phyloP scores from a whole-genome alignment of 2,888 invertebrate genomes.

The Sycophila texana region DNA sequence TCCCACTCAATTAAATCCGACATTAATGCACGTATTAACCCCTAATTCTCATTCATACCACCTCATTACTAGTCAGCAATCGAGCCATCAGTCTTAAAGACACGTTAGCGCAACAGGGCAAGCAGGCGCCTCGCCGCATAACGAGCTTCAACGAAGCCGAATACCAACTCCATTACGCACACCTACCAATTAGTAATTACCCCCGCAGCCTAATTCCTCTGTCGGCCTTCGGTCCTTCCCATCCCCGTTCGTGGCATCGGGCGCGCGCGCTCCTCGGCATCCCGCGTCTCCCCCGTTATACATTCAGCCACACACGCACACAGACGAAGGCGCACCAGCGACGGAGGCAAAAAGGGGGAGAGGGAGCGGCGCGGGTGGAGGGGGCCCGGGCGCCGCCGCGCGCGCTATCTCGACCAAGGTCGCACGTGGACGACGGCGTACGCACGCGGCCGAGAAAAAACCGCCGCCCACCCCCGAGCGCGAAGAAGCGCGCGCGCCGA shows the following conservation, averaged over 20 bases:
- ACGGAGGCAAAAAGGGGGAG: neutral
- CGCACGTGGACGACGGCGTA: constrained; percentile 48
- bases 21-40: too few relatives aligned
- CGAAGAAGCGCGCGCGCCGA: neutral
- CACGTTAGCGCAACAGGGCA: too few relatives aligned
- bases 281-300: too few relatives aligned
- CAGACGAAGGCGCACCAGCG: neutral
- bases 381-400: constrained; percentile 1
- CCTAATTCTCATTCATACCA: too few relatives aligned
- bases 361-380: neutral
- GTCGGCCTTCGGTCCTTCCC: neutral
- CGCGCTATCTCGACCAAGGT: constrained; percentile 44
- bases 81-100: too few relatives aligned
- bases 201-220: neutral
- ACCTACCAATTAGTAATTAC: neutral
- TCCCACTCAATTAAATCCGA: too few relatives aligned
- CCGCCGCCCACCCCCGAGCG: neutral
- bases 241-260: neutral
- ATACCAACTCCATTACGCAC: too few relatives aligned
- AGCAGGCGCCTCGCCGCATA: too few relatives aligned
- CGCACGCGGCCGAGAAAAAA: constrained; percentile 23
- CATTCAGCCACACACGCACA: too few relatives aligned
- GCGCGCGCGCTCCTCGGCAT: neutral
- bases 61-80: too few relatives aligned
- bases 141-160: too few relatives aligned